Evolutionary conservation across 1,140 invertebrate genomes (phyloP), one percentile per base, ranked within the genome.

Genomic region (Macrobrachium rosenbergii): DNA sequence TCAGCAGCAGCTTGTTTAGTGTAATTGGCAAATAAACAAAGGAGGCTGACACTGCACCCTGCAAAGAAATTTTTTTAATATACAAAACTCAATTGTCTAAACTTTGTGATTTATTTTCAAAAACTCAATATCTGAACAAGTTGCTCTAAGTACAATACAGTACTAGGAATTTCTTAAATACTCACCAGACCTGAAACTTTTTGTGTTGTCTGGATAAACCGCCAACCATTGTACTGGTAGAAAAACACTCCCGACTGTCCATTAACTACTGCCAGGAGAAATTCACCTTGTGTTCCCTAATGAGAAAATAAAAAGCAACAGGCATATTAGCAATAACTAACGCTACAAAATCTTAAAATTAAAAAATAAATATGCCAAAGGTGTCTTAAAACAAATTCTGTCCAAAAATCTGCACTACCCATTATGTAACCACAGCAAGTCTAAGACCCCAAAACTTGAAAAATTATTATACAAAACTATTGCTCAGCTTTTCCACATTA

Each of bases 181-280:
- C 82, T 59, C 59, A 84, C 82, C 2, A 75, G 52, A 21, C 37
- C 37, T 0, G 59, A 67, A 12, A 67, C 63, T 2, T 63, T 58
- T 28, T 77, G 63, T 17, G 59, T 52, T 17, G 43, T 52, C 37
- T 28, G 72, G 21, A 84, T 21, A 21, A 84, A 84, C 14, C 82
- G 37, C 82, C 82, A 84, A 10, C 82, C 82, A 67, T 84, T 84
- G 37, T 84, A 84, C n/a, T 84, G 82, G 73, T 84, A 84, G 75
- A 84, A 78, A 43, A 67, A 37, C 6, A 84, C 62, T 3, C 82
- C 82, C 21, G 19, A 16, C 45, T 64, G 60, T 17, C 82, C 60
- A 58, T 77, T 84, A 0, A 84, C 82, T 19, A 84, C 75, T 2
- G 23, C 82, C 60, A 84, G 28, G 1, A 84, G 23, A 23, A 84